A percentile compares a stretch with the other conserved stretches of the same genome.
Evolutionary conservation across 2,113 vertebrate genomes (phyloP).

Genomic region (Xiphophorus maculatus): DNA sequence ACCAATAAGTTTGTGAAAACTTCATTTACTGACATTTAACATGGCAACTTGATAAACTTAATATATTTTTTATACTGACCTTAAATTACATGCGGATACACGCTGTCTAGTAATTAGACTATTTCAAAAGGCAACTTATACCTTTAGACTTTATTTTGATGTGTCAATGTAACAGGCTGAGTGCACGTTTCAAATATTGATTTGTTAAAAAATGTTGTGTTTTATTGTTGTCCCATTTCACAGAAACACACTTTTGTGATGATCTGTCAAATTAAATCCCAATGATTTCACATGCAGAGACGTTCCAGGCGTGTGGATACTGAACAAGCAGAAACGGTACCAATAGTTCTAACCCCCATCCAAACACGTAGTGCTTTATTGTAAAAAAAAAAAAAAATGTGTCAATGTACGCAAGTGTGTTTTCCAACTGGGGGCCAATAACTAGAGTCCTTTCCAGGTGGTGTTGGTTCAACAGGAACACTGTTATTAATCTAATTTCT

Average conservation of each 20-base stretch:
- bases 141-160: neutral
- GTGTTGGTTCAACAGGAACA: slow-evolving; percentile 33
- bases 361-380: neutral
- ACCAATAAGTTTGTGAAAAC: too few relatives aligned
- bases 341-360: too few relatives aligned
- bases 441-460: slow-evolving; percentile 31
- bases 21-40: too few relatives aligned
- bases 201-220: neutral
- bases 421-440: neutral
- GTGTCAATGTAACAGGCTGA: neutral
- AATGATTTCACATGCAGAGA: neutral
- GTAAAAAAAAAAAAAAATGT: neutral
- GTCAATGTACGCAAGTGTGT: neutral
- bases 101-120: neutral
- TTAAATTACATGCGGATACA: neutral
- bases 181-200: neutral
- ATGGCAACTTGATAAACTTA: too few relatives aligned
- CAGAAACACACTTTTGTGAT: too few relatives aligned
- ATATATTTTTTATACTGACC: too few relatives aligned
- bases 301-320: neutral
- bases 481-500: slow-evolving; percentile 72
- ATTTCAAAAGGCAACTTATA: neutral
- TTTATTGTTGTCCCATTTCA: too few relatives aligned
- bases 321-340: neutral
- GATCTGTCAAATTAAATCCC: too few relatives aligned